Base-by-base conservation (phyloP, 2,888 invertebrate genomes). In the Drosophila parthenogenetica region DNA sequence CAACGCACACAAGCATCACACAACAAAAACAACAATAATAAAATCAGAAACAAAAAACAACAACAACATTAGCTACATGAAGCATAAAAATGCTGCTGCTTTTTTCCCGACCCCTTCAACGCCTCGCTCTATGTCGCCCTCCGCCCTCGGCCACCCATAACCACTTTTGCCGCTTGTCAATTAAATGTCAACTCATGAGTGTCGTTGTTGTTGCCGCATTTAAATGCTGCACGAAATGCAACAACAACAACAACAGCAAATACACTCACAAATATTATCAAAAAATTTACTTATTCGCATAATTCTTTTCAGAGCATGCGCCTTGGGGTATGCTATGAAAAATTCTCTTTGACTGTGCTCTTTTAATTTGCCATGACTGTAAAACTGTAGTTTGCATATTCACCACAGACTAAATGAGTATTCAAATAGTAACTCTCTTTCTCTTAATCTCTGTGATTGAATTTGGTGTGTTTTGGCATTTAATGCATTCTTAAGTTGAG, bases 151-250 rank as follows among this genome's bases (percentile, higher is more conserved):
- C 35, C 35, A 13, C 13, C 13, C 35, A 35, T 13, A 25, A 35
- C 35, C 35, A 35, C 35, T 35, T 68, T 50, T 62, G 50, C 17
- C 16, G 63, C 78, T 76, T 84, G 84, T 88, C 88, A 87, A 87
- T 87, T 85, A 89, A 77, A 83, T 87, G 85, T 86, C 87, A 88
- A 81, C 81, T 78, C 73, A 73, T 73, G 74, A 35, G 11, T 35
- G 35, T 35, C 13, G 61, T 65, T 61, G 17, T 49, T 53, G 50
- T 72, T 77, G 82, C 59, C 79, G 79, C 74, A 84, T 84, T 87
- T 77, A 87, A 73, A 76, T 76, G 72, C 79, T 68, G 14, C 61
- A 32, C 54, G 39, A 45, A 62, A 46, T 42, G 43, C 49, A 63
- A 48, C 37, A 45, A 49, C 39, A 45, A 53, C 16, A 61, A 45